A percentile compares a stretch with the other conserved stretches of the same genome.
Evolutionary conservation across 2,797 vertebrate genomes (phyloP).

Genomic region (Eidolon dupreanum): DNA sequence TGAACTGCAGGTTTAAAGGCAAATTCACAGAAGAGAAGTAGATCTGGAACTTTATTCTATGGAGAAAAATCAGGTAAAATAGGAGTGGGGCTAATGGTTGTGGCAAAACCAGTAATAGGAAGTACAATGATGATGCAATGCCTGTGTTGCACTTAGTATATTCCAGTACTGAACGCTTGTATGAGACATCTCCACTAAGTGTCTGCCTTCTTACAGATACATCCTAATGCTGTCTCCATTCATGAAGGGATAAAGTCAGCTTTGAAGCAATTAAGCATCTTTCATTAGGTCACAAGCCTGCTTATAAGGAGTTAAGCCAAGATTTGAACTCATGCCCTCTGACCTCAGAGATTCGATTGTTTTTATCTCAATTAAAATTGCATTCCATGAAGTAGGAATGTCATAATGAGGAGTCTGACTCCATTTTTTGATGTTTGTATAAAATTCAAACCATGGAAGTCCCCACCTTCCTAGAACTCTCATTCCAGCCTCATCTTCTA

Average conservation of each 20-base stretch:
- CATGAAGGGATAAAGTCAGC: neutral
- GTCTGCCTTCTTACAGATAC: neutral
- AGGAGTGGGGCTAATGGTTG: neutral
- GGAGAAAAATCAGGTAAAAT: neutral
- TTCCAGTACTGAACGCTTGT: neutral
- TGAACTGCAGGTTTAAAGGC: neutral
- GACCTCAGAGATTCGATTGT: neutral
- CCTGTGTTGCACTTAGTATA: fast-evolving
- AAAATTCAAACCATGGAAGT: neutral
- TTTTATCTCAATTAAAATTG: neutral
- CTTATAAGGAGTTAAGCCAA: neutral
- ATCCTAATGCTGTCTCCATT: neutral
- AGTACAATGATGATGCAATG: fast-evolving
- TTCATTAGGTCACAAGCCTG: neutral
- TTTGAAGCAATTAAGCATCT: neutral
- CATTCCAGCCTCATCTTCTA: neutral
- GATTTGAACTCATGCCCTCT: neutral
- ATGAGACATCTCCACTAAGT: neutral
- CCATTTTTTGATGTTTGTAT: neutral
- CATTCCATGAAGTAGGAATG: neutral
- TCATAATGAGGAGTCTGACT: neutral
- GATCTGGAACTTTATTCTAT: neutral
- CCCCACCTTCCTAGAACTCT: neutral
- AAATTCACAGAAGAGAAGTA: neutral
- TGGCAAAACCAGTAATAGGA: neutral